phyloP scores from a whole-genome alignment of 2,888 invertebrate species.

The Amphipoea oculea region DNA sequence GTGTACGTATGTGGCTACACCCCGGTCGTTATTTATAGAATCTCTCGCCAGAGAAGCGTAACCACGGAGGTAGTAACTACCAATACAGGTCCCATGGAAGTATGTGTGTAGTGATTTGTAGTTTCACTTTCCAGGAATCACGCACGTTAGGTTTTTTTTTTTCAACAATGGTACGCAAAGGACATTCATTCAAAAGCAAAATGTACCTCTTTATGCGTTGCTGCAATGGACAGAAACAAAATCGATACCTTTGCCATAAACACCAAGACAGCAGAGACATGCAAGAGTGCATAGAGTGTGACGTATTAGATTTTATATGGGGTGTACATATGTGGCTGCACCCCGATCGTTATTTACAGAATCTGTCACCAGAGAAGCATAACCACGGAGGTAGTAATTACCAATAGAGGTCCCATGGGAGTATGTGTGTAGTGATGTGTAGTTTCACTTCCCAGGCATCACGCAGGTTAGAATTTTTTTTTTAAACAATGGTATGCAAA shows the following conservation, averaged over 20 bases:
- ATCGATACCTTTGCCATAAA: background rate
- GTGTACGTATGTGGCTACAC: background rate
- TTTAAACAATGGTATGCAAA: background rate
- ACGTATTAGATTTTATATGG: background rate
- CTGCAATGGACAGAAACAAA: background rate
- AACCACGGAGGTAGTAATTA: background rate
- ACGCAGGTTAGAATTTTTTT: too few relatives aligned
- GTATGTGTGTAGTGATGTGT: background rate
- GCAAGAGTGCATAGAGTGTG: conserved; percentile 2
- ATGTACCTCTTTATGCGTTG: background rate
- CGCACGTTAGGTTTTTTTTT: background rate
- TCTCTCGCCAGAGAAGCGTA: background rate
- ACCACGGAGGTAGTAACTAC: background rate
- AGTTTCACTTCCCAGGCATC: conserved; percentile 5
- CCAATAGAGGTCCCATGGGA: background rate
- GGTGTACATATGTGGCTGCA: background rate
- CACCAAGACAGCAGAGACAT: conserved; percentile 7
- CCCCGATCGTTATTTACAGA: background rate
- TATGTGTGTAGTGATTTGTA: background rate
- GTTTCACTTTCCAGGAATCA: background rate
- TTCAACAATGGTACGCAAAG: background rate
- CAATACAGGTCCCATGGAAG: background rate
- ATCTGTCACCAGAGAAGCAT: background rate
- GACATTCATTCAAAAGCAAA: background rate
- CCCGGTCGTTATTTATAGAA: background rate